phyloP scores from a whole-genome alignment of 2,113 vertebrate genomes.

The Hypanus sabinus region DNA sequence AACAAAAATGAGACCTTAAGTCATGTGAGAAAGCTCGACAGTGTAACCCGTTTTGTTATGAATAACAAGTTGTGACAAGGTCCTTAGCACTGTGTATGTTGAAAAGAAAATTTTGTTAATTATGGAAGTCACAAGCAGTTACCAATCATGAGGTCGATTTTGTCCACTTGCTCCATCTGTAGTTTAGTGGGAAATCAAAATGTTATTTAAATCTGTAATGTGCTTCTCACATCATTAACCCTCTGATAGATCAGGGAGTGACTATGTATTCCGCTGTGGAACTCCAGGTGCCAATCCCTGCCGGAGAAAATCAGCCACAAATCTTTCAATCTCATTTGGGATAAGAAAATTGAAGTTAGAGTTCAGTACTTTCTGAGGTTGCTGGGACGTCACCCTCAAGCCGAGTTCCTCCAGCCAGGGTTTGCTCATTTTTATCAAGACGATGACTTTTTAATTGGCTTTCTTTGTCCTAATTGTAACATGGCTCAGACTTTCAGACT shows the following conservation, averaged over 20 bases:
- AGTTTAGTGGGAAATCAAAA: constrained; percentile 29
- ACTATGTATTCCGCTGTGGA: not conserved
- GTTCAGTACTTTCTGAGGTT: not conserved
- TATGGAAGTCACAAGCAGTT: constrained; percentile 21
- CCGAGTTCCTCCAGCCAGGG: not conserved
- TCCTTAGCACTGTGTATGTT: constrained; percentile 9
- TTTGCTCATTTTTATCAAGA: not conserved
- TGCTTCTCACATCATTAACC: constrained; percentile 17
- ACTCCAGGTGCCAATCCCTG: not conserved
- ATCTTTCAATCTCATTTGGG: not conserved
- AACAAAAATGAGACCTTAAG: not conserved
- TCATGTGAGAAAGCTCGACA: not conserved
- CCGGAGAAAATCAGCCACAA: not conserved
- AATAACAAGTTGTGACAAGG: constrained; percentile 29
- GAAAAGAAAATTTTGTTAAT: not conserved
- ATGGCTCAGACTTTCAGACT: not conserved
- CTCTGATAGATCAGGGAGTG: not conserved
- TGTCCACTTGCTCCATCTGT: not conserved
- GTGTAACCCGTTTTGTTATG: not conserved
- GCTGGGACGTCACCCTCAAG: not conserved
- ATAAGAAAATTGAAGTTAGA: not conserved
- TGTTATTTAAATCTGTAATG: constrained; percentile 29
- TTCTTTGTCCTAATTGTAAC: too few relatives aligned
- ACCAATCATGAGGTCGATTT: constrained; percentile 19
- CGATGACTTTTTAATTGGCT: not conserved